A percentile compares a stretch with the other conserved stretches of the same genome.
Conservation (phyloP, 2,797 vertebrate genomes). For the Anguilla obscura region DNA sequence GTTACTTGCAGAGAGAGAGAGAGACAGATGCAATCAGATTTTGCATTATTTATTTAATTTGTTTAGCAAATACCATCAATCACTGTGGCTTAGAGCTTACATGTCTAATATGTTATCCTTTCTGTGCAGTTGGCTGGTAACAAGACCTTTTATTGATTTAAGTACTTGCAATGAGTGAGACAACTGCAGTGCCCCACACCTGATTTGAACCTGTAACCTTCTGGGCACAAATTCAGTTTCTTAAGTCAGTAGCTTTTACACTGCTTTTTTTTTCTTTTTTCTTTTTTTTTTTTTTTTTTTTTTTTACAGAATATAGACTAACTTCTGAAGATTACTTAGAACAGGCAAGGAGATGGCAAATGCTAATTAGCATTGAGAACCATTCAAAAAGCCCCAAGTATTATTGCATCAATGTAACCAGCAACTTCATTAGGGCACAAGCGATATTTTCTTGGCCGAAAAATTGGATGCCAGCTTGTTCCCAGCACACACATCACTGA, state of each 20-base stretch:
- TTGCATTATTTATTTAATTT: not conserved
- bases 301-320: not conserved
- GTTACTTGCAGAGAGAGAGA: not conserved
- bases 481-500: not conserved
- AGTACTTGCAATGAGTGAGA: not conserved
- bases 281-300: not conserved
- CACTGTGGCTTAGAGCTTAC: not conserved
- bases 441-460: not conserved
- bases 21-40: not conserved
- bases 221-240: not conserved
- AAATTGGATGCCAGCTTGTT: not conserved
- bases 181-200: not conserved
- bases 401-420: not conserved
- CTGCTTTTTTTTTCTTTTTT: not conserved
- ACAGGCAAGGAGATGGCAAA: not conserved
- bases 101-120: not conserved
- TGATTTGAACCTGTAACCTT: not conserved
- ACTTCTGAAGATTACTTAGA: not conserved
- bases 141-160: not conserved
- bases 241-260: not conserved
- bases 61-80: not conserved
- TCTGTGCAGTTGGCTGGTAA: not conserved
- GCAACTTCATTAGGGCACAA: not conserved
- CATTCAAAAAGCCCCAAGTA: not conserved
- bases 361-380: conserved; percentile 14